Evolutionary conservation across 2,113 vertebrate genomes (phyloP), one percentile per base, ranked within the genome.

Genomic region (Pseudolaguvia tuberculata): DNA sequence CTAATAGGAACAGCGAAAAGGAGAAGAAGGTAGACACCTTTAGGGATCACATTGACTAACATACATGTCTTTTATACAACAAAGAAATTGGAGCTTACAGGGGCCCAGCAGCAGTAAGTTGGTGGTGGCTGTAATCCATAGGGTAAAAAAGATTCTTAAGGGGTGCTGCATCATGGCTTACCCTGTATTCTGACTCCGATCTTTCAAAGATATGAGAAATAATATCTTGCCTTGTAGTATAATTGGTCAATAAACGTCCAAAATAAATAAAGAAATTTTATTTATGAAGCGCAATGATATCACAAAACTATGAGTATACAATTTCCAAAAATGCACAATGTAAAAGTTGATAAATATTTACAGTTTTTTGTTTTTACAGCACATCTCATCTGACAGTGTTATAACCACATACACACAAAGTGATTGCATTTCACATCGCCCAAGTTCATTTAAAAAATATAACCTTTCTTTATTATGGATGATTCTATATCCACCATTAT

Each of bases 241-340:
- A 13, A 39, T 39, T 8, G 57, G 29, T 59, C 29, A n/a, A 61
- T 47, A 78, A 78, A 61, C 71, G 73, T 73, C 74, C 76, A 72
- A 78, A 52, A 56, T 84, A 85, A 84, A 74, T 90, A 89, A 86
- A 87, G 84, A 88, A 87, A 84, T 83, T 90, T 88, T 91, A 91
- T 91, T 91, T 85, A 31, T 77, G 80, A 65, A 50, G 67, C 69
- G 57, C 72, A 66, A 61, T 67, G 68, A 78, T 68, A 86, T 84
- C 82, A 89, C 89, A 88, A 83, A 85, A 77, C 65, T 85, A 84
- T 85, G 83, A 87, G 88, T 80, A 77, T 87, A 90, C 84, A 88
- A 73, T 78, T 84, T 85, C 7, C 66, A 73, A 86, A 88, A 90
- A 87, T 86, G 87, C 85, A 89, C 85, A 87, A 73, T 77, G 71